phyloP scores from a whole-genome alignment of 2,797 vertebrate species.

The Psittacula echo region DNA sequence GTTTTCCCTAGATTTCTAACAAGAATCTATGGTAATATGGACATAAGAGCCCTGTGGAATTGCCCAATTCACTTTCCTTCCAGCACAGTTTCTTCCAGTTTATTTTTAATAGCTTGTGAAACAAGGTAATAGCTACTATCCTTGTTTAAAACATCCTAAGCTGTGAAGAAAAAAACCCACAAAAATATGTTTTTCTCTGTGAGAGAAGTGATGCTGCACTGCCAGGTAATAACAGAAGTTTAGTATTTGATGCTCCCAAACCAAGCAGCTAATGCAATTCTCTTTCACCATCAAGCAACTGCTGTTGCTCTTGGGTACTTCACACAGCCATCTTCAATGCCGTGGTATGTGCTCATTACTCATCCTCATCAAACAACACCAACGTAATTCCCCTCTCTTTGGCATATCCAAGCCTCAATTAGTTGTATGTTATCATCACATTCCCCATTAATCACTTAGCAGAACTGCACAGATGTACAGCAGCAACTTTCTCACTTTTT shows the following conservation, averaged over 20 bases:
- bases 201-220: neutral
- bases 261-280: rapidly evolving
- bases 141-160: neutral
- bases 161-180: neutral
- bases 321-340: neutral
- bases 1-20: neutral
- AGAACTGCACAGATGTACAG: neutral
- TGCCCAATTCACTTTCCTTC: neutral
- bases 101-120: neutral
- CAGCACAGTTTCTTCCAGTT: neutral
- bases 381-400: neutral
- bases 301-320: neutral
- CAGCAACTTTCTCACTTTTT: conserved; percentile 24
- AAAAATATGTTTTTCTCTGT: neutral
- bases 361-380: neutral
- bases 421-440: conserved; percentile 30
- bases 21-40: neutral
- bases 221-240: neutral
- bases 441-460: conserved; percentile 47
- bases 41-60: neutral
- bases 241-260: neutral
- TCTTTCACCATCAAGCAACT: neutral
- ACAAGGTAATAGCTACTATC: neutral
- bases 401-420: conserved; percentile 20
- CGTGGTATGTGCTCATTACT: neutral